These are phyloP conservation scores for Oryzias curvinotus DNA, from an alignment of 2,113 vertebrate species.

Conservation along the genomic window DNA sequence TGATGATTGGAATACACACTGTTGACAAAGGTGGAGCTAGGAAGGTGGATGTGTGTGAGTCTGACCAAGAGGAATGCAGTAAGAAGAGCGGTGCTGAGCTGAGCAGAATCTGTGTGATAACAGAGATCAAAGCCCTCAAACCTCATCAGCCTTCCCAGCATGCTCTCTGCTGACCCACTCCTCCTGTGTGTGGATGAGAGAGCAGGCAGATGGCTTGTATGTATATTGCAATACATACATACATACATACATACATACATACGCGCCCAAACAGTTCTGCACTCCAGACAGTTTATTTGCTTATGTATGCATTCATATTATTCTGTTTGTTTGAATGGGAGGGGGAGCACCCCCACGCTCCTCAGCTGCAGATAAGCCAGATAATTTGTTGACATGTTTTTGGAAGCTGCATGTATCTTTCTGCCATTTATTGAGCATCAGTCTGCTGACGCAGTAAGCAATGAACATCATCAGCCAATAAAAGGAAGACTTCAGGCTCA, in stretches of 20 bases:
- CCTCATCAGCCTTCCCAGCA: slow-evolving; percentile 50
- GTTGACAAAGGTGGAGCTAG: slow-evolving; percentile 6
- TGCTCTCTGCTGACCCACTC: slow-evolving; percentile 40
- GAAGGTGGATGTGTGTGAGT: slow-evolving; percentile 9
- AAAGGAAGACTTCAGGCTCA: no score
- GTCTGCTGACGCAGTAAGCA: slow-evolving; percentile 24
- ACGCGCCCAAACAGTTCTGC: slow-evolving; percentile 12
- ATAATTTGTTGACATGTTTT: slow-evolving; percentile 47
- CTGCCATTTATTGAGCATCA: slow-evolving; percentile 5
- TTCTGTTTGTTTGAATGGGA: background rate
- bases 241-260: no score
- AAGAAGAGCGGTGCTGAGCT: slow-evolving; percentile 35
- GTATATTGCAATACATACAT: no score
- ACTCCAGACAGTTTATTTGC: slow-evolving; percentile 18
- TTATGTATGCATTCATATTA: slow-evolving; percentile 5
- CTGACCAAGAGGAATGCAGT: slow-evolving; percentile 39
- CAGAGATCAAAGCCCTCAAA: slow-evolving; percentile 45
- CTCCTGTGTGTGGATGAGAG: background rate
- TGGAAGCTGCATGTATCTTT: slow-evolving; percentile 14
- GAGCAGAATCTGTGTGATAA: slow-evolving; percentile 54
- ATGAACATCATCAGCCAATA: no score
- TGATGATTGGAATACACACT: slow-evolving; percentile 11
- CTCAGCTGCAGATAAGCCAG: slow-evolving; percentile 32
- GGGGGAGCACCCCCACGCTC: background rate
- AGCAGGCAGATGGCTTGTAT: slow-evolving; percentile 21